These are phyloP conservation scores for Varroa destructor DNA, from an alignment of 1,140 invertebrate genomes.

Conservation along the genomic window DNA sequence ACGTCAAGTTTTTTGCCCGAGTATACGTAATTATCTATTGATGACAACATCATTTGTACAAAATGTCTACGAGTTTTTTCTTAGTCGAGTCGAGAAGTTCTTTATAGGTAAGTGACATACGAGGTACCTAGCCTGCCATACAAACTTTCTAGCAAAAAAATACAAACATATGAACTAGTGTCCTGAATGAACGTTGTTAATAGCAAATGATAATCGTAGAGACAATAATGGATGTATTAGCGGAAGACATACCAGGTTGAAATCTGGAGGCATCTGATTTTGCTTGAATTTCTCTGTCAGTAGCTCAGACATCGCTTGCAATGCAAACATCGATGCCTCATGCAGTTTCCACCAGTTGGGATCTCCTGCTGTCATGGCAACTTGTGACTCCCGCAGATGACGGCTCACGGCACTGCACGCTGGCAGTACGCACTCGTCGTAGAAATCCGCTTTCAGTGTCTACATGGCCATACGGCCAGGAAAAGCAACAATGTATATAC, in stretches of 20 bases:
- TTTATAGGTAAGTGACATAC: no score
- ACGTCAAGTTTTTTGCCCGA: not conserved
- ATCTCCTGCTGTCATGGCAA: conserved; percentile 44
- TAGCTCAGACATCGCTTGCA: conserved; percentile 47
- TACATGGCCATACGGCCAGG: conserved; percentile 36
- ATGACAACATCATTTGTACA: no score
- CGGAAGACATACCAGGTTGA: conserved; percentile 55
- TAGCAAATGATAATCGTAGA: not conserved
- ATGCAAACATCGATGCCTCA: conserved; percentile 56
- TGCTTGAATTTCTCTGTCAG: conserved; percentile 47
- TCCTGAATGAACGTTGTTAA: conserved; percentile 16
- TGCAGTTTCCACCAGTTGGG: conserved; percentile 57
- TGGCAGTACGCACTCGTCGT: conserved; percentile 48
- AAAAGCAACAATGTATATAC: conserved; percentile 27
- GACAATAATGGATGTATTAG: no score
- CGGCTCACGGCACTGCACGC: conserved; percentile 51
- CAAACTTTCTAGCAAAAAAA: no score
- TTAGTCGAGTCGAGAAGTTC: not conserved
- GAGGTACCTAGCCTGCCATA: no score
- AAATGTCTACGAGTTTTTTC: not conserved
- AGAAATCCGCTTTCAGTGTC: conserved; percentile 51
- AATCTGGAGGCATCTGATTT: conserved; percentile 44
- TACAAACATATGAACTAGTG: no score
- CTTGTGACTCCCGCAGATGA: conserved; percentile 50
- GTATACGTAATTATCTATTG: conserved; percentile 9